These are phyloP conservation scores for Lepidurus couesii DNA, from an alignment of 1,140 invertebrate species.

Conservation along the genomic window DNA sequence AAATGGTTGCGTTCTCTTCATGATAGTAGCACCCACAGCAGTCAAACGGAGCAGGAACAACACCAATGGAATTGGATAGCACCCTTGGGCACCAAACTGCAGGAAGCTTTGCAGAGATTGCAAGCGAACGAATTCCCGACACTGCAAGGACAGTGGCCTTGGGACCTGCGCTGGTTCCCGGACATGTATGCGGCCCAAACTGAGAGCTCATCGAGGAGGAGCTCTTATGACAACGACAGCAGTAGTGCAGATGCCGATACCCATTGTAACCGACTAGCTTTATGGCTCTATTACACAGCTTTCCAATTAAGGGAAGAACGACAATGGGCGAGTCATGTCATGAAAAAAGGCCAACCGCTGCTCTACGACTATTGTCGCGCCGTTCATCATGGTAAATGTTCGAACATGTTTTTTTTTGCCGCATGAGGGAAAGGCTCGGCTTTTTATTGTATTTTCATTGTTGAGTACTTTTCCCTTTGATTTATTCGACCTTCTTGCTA, in stretches of 20 bases:
- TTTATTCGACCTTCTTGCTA: too few species aligned
- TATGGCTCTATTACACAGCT: constrained; percentile 14
- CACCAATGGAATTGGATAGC: constrained; percentile 8
- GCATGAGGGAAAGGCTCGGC: neutral
- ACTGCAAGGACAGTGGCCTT: constrained; percentile 32
- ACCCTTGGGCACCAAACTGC: neutral
- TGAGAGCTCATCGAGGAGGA: constrained; percentile 33
- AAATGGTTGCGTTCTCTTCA: neutral
- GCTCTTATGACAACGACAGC: constrained; percentile 34
- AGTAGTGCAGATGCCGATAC: constrained; percentile 28
- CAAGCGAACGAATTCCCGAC: neutral
- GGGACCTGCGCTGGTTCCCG: constrained; percentile 37
- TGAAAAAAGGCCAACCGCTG: constrained; percentile 15
- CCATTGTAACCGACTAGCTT: constrained; percentile 24
- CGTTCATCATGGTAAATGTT: constrained; percentile 1
- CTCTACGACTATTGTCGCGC: constrained; percentile 15
- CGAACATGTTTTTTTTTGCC: neutral
- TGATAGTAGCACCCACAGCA: neutral
- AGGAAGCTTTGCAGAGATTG: constrained; percentile 5
- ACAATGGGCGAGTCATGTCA: neutral
- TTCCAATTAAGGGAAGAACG: constrained; percentile 15
- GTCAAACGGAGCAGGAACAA: neutral
- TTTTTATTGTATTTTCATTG: neutral
- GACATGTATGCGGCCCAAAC: constrained; percentile 33
- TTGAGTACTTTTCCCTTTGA: too few species aligned